Evolutionary conservation across 2,888 invertebrate species (phyloP).

Genomic region (Microplitis deprimator): DNA sequence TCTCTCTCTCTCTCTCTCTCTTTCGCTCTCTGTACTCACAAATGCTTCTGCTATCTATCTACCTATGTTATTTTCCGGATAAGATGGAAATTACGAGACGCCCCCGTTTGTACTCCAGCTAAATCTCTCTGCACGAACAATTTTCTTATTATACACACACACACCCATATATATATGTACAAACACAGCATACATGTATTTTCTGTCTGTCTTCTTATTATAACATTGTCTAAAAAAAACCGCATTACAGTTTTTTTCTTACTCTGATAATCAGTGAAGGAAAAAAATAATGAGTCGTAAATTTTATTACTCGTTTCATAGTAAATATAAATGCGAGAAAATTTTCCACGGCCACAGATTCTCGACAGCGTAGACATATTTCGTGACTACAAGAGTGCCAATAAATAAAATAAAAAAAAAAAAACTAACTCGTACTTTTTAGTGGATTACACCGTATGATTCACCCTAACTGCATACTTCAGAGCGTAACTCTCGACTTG

Average conservation of each 20-base stretch:
- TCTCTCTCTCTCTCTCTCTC: constrained; percentile 56
- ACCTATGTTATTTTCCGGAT: constrained; percentile 60
- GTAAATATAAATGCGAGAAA: too few relatives aligned
- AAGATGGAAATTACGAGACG: constrained; percentile 62
- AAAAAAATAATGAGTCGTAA: too few relatives aligned
- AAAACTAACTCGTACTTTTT: constrained; percentile 7
- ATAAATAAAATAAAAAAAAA: not conserved
- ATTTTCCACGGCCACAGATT: not conserved
- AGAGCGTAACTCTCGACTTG: constrained; percentile 60
- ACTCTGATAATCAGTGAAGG: too few relatives aligned
- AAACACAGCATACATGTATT: constrained; percentile 12
- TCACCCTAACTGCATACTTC: constrained; percentile 43
- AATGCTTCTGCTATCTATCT: constrained; percentile 19
- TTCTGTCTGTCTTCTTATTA: constrained; percentile 2
- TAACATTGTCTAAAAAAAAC: not conserved
- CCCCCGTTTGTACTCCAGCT: constrained; percentile 29
- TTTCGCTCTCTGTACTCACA: constrained; percentile 39
- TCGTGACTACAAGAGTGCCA: not conserved
- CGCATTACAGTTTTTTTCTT: too few relatives aligned
- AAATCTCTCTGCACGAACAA: constrained; percentile 42
- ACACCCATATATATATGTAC: not conserved
- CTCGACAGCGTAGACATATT: too few relatives aligned
- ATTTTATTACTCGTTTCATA: too few relatives aligned
- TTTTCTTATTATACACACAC: constrained; percentile 27
- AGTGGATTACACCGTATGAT: constrained; percentile 17